A percentile compares a stretch with the other conserved stretches of the same genome.
Conservation (phyloP, 2,797 vertebrate genomes). For the Carduelis carduelis region DNA sequence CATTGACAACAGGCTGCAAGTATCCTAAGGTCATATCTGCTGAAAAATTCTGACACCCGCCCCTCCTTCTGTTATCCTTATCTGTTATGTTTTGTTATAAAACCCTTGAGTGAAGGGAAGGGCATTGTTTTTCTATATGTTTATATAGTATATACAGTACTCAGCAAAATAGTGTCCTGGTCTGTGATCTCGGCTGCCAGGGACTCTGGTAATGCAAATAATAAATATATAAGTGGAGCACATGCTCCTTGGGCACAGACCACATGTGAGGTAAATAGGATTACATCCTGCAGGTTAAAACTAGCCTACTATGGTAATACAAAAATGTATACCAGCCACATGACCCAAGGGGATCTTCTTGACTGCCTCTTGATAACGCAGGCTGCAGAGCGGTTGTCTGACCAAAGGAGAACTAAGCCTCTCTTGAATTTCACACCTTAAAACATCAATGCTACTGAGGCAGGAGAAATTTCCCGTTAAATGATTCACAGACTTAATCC, state of each 20-base stretch:
- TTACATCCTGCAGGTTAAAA: conserved; percentile 67
- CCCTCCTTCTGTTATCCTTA: not conserved
- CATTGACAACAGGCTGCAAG: not conserved
- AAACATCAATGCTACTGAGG: conserved; percentile 64
- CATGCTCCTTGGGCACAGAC: conserved; percentile 36
- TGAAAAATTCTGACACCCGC: not conserved
- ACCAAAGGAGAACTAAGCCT: conserved; percentile 62
- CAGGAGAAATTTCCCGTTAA: conserved; percentile 67
- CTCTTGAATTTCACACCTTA: conserved; percentile 70
- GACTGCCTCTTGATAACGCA: conserved; percentile 53
- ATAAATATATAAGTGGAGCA: not conserved
- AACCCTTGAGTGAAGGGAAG: not conserved
- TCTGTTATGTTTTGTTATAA: not conserved
- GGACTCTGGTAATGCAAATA: conserved; percentile 18
- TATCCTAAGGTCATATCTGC: not conserved
- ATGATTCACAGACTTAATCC: conserved; percentile 69
- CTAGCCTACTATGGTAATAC: conserved; percentile 57
- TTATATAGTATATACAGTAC: not conserved
- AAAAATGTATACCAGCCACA: conserved; percentile 57
- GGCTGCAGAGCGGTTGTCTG: conserved; percentile 37
- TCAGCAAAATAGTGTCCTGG: not conserved
- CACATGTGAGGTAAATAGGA: conserved; percentile 65
- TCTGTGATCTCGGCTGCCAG: not conserved
- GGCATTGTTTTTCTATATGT: not conserved
- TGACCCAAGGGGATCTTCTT: conserved; percentile 66